Evolutionary conservation across 1,140 invertebrate species (phyloP).

Genomic region (Campoletis sonorensis): DNA sequence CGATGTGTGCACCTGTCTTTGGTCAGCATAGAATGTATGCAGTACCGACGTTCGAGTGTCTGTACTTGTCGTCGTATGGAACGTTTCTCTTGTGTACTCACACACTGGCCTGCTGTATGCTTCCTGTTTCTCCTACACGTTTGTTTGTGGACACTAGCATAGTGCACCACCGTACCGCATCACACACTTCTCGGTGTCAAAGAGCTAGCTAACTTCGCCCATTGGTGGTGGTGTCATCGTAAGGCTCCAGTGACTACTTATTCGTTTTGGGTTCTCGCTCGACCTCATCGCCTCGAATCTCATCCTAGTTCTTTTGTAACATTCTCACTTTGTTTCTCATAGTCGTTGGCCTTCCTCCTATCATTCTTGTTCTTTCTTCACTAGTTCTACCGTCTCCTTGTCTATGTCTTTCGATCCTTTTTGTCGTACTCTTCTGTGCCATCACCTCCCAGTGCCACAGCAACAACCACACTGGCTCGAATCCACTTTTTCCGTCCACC

Average conservation of each 20-base stretch:
- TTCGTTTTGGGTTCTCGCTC: conserved; percentile 26
- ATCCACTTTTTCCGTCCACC: conserved; percentile 22
- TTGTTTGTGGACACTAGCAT: conserved; percentile 50
- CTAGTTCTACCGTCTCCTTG: neutral
- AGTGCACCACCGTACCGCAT: neutral
- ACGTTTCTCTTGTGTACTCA: neutral
- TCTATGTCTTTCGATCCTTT: conserved; percentile 43
- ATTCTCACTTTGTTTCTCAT: conserved; percentile 1
- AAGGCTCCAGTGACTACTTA: conserved; percentile 8
- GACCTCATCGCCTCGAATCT: neutral
- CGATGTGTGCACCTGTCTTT: conserved; percentile 18
- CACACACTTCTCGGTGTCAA: conserved; percentile 25
- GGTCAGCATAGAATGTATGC: conserved; percentile 2
- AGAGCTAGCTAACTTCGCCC: neutral
- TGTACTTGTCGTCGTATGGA: neutral
- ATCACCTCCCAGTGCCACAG: neutral
- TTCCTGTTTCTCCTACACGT: conserved; percentile 48
- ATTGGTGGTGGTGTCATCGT: neutral
- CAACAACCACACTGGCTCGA: conserved; percentile 19
- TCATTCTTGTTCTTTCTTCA: conserved; percentile 30
- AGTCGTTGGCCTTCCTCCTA: conserved; percentile 21
- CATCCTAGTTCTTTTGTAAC: neutral
- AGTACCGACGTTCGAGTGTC: neutral
- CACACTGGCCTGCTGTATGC: neutral
- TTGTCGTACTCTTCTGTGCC: conserved; percentile 46